Evolutionary conservation across 2,888 invertebrate species (phyloP).

Genomic region (Tyria jacobaeae): DNA sequence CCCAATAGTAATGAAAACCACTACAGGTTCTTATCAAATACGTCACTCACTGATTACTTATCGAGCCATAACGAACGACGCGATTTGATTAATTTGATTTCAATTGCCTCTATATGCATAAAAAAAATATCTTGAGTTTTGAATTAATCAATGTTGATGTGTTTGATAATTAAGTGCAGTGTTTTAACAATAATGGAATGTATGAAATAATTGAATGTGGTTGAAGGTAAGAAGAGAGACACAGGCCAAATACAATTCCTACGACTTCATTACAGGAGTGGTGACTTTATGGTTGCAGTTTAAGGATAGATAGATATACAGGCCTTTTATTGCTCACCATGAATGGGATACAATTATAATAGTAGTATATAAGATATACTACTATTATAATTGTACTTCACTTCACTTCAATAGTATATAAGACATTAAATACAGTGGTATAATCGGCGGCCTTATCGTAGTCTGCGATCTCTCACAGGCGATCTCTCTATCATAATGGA

Average conservation of each 20-base stretch:
- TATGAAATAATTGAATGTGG: neutral
- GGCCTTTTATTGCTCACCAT: too few species aligned
- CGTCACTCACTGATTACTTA: constrained; percentile 35
- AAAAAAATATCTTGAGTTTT: constrained; percentile 15
- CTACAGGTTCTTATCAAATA: constrained; percentile 28
- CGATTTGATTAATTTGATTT: constrained; percentile 42
- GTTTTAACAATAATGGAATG: neutral
- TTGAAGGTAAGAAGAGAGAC: neutral
- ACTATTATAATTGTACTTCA: too few species aligned
- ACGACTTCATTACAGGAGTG: too few species aligned
- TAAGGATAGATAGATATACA: too few species aligned
- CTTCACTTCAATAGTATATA: too few species aligned
- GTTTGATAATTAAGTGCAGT: constrained; percentile 4
- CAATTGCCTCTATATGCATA: constrained; percentile 29
- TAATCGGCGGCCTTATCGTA: too few species aligned
- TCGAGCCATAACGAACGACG: constrained; percentile 27
- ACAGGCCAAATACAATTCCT: neutral
- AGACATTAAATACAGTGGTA: too few species aligned
- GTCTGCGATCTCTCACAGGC: too few species aligned
- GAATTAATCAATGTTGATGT: constrained; percentile 13
- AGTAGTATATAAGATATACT: too few species aligned
- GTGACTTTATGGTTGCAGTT: too few species aligned
- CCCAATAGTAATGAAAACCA: constrained; percentile 14
- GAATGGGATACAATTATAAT: too few species aligned
- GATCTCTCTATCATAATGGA: too few species aligned